A percentile compares a stretch with the other conserved stretches of the same genome.
Evolutionary conservation across 2,113 vertebrate genomes (phyloP).

Genomic region (Tamias sibiricus): DNA sequence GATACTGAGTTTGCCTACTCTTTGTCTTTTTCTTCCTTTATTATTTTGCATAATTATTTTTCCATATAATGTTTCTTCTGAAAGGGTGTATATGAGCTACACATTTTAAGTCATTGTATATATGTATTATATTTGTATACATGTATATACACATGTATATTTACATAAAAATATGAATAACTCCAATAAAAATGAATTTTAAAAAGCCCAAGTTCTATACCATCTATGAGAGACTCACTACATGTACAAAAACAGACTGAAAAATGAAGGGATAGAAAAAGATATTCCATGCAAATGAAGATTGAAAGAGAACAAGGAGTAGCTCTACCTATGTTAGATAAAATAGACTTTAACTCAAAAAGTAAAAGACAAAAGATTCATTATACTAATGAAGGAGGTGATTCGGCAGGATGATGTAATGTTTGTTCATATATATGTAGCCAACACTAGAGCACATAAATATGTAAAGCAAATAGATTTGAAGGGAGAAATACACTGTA

Average conservation of each 20-base stretch:
- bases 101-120: not conserved
- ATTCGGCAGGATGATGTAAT: not conserved
- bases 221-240: not conserved
- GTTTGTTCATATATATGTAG: not conserved
- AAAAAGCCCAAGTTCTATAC: not conserved
- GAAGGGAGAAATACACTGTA: not conserved
- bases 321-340: not conserved
- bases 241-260: not conserved
- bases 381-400: not conserved
- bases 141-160: no score
- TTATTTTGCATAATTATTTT: not conserved
- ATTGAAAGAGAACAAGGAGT: not conserved
- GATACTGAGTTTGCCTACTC: not conserved
- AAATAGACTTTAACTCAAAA: not conserved
- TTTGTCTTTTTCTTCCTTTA: not conserved
- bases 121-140: not conserved
- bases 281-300: not conserved
- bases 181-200: not conserved
- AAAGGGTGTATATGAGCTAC: not conserved
- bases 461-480: not conserved
- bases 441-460: not conserved
- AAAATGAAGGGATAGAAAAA: not conserved
- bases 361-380: not conserved
- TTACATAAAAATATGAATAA: not conserved
- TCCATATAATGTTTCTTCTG: not conserved